phyloP scores from a whole-genome alignment of 2,113 vertebrate species.

The Elephantulus edwardii region DNA sequence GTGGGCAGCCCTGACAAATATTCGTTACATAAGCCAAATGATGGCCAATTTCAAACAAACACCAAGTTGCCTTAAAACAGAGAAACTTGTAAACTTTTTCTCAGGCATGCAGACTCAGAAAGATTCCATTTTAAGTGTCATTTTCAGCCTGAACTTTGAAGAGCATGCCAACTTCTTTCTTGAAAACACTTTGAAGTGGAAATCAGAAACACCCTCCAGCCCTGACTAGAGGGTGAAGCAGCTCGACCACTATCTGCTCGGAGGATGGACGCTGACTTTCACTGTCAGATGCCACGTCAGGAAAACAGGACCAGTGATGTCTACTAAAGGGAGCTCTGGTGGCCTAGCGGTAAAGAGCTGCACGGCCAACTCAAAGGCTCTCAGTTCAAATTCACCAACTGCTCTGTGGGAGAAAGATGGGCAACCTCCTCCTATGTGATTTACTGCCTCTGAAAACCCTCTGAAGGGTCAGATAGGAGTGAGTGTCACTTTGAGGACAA shows the following conservation, averaged over 20 bases:
- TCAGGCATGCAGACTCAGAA: constrained; percentile 55
- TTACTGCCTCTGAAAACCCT: no score
- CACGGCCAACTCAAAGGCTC: no score
- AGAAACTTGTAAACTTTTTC: constrained; percentile 77
- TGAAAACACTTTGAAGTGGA: neutral
- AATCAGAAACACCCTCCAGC: neutral
- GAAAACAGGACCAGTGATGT: neutral
- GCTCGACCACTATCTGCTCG: neutral
- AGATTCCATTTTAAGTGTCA: constrained; percentile 70
- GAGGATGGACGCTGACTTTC: neutral
- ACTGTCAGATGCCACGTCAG: neutral
- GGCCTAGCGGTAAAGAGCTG: no score
- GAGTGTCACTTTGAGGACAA: no score
- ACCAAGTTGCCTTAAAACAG: constrained; percentile 68
- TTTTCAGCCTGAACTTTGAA: constrained; percentile 41
- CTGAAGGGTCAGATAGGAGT: no score
- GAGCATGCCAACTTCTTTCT: neutral
- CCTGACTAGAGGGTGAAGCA: neutral
- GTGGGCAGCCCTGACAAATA: constrained; percentile 75
- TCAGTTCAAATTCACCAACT: no score
- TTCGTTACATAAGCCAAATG: constrained; percentile 80
- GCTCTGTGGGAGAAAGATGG: no score
- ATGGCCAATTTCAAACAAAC: constrained; percentile 76
- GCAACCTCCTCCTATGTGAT: no score
- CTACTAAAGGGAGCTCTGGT: no score